These are phyloP conservation scores for Myrmecobius fasciatus DNA, from an alignment of 2,113 vertebrate genomes.

Conservation along the genomic window DNA sequence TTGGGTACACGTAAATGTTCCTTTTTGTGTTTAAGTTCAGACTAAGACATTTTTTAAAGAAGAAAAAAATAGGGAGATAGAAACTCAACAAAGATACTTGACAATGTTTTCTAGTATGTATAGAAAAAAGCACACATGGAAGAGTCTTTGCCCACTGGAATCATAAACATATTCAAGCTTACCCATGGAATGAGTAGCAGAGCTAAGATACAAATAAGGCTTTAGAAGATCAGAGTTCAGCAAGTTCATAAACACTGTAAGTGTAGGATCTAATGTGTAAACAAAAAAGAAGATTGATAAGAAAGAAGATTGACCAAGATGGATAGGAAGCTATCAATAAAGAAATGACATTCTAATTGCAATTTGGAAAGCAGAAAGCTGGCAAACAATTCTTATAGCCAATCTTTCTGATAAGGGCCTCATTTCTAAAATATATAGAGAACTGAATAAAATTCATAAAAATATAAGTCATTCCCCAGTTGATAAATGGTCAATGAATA, in stretches of 20 bases:
- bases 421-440: too few relatives aligned
- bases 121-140: not conserved
- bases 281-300: not conserved
- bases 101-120: not conserved
- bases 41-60: too few relatives aligned
- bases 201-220: not conserved
- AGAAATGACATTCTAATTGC: not conserved
- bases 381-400: too few relatives aligned
- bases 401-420: too few relatives aligned
- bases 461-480: too few relatives aligned
- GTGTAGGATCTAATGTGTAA: not conserved
- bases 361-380: not conserved
- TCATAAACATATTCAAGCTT: not conserved
- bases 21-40: not conserved
- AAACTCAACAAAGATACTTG: not conserved
- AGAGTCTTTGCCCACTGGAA: not conserved
- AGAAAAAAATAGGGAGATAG: not conserved
- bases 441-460: too few relatives aligned
- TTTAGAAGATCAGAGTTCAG: not conserved
- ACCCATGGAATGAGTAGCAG: not conserved
- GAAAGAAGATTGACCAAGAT: not conserved
- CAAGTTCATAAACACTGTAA: not conserved
- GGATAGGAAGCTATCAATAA: not conserved
- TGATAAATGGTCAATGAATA: too few relatives aligned
- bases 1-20: not conserved